Base-by-base conservation (phyloP, 2,888 invertebrate genomes). In the Spilarctia lutea region DNA sequence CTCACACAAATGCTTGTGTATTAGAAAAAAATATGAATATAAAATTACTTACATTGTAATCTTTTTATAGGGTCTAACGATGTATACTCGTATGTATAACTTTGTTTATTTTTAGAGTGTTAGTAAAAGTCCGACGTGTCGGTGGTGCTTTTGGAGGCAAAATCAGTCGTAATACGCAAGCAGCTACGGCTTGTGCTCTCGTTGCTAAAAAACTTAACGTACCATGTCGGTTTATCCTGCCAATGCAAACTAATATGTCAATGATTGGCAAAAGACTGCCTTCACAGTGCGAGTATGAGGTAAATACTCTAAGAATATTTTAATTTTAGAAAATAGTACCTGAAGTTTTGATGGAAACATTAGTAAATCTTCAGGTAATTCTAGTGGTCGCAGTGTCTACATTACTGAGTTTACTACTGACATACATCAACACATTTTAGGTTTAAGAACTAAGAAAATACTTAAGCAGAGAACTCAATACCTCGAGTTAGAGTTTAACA, bases 121-220 rank as follows among this genome's bases (percentile, higher is more conserved):
- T 96, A 45, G 89, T 97, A 3, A 92, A 92, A 78, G 96, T 97
- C 0, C 96, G 96, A 74, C 92, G 98, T 79, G 68, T 98, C 39
- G 97, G 98, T 60, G 97, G 98, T 71, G 96, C 94, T 70, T 96
- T 97, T 89, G 97, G 98, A 20, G 92, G 96, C 24, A 97, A 97
- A 91, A 96, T 97, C 70, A 96, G 96, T 7, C 96, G 97, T 4
- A 93, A 96, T 39, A 91, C 92, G 0, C 95, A 96, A 70, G 91
- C 96, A 0, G 92, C 97, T 0, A 94, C 96, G 3, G 97, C 97
- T 0, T 96, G 97, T 81, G 97, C 97, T 0, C 82, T 98, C 11
- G 97, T 96, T 0, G 96, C 97, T 1, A 88, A 94, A 78, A 94
- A 94, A 69, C 88, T 96, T 68, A 93, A 96, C 88, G 91, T 94